Conservation (phyloP, 2,113 vertebrate genomes). For the Myotis davidii region DNA sequence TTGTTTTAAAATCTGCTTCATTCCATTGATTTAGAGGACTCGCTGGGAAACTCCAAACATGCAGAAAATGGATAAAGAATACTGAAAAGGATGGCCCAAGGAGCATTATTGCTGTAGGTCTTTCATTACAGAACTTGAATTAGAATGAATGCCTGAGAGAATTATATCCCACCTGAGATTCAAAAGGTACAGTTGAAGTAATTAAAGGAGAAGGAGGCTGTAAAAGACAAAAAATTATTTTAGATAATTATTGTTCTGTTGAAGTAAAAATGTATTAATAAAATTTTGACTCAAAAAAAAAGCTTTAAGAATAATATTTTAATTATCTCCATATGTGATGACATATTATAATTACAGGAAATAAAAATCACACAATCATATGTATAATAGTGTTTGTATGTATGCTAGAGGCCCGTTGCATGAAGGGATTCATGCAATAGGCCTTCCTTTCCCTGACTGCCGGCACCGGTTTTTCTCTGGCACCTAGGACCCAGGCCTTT, state of each 20-base stretch:
- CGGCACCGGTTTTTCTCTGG: no score
- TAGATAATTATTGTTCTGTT: background rate
- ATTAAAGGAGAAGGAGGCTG: background rate
- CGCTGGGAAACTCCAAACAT: background rate
- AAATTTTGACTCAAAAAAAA: background rate
- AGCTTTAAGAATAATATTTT: background rate
- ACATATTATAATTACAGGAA: background rate
- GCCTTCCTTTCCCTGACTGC: no score
- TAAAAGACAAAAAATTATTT: background rate
- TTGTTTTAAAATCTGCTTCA: background rate
- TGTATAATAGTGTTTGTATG: background rate
- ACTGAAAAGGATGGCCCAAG: background rate
- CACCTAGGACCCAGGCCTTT: no score
- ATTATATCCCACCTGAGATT: background rate
- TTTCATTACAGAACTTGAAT: background rate
- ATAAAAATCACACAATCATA: background rate
- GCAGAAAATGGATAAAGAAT: background rate
- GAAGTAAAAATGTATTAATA: background rate
- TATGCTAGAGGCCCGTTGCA: no score
- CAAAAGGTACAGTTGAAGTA: background rate
- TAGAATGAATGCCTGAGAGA: background rate
- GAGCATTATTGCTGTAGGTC: background rate
- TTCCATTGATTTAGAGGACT: background rate
- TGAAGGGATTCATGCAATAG: no score
- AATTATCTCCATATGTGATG: background rate